phyloP scores from a whole-genome alignment of 2,113 vertebrate genomes.

The Clarias magur region DNA sequence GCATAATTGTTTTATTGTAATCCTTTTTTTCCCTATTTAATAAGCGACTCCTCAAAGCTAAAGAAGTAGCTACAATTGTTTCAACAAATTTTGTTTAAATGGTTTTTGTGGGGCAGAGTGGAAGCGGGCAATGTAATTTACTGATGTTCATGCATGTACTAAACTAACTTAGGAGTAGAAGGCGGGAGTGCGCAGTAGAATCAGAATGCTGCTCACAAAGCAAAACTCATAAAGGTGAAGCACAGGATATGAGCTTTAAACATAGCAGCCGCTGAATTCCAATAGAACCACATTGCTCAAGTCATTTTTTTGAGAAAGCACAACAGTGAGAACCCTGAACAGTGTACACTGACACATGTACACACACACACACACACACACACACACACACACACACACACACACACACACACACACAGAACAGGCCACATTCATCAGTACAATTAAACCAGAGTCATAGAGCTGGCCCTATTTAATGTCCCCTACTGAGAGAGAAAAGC shows the following conservation, averaged over 20 bases:
- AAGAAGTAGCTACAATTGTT: constrained; percentile 42
- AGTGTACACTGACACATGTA: constrained; percentile 21
- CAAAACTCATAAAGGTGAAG: constrained; percentile 51
- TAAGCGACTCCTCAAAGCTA: constrained; percentile 40
- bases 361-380: constrained; percentile 14
- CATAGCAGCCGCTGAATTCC: constrained; percentile 54
- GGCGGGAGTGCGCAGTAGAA: constrained; percentile 17
- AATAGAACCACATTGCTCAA: constrained; percentile 20
- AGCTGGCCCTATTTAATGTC: constrained; percentile 50
- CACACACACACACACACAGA: constrained; percentile 24
- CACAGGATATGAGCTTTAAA: constrained; percentile 42
- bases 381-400: constrained; percentile 26
- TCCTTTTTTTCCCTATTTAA: constrained; percentile 49
- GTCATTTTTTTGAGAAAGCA: constrained; percentile 12
- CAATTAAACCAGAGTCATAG: constrained; percentile 59
- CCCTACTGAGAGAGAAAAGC: constrained; percentile 43
- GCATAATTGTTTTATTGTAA: constrained; percentile 48
- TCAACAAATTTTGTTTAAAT: constrained; percentile 52
- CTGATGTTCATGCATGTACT: constrained; percentile 22
- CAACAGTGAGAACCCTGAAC: constrained; percentile 19
- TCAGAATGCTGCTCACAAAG: constrained; percentile 29
- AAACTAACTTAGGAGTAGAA: constrained; percentile 33
- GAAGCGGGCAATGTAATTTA: constrained; percentile 29
- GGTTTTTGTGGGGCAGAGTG: constrained; percentile 1
- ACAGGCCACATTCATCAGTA: constrained; percentile 56